Evolutionary conservation across 2,113 vertebrate genomes (phyloP).

Genomic region (Sardina pilchardus): DNA sequence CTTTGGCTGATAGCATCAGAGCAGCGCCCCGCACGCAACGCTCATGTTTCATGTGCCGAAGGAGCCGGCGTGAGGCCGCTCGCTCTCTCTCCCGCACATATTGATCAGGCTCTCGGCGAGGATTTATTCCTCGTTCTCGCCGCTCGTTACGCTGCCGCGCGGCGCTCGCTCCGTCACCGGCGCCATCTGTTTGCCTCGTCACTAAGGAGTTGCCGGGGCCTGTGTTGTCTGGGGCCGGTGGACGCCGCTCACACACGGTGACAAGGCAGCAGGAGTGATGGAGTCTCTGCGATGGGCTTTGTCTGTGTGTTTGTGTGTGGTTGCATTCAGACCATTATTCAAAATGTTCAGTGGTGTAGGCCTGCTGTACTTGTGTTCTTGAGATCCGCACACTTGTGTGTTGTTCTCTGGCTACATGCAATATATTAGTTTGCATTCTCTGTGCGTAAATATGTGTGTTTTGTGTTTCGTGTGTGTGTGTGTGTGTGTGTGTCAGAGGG

Average conservation of each 20-base stretch:
- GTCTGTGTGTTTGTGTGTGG: constrained; percentile 5
- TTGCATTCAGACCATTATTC: neutral
- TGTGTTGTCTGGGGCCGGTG: neutral
- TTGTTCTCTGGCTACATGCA: neutral
- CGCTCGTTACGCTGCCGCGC: neutral
- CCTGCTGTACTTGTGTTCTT: too few species aligned
- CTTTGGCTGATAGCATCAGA: neutral
- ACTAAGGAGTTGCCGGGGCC: neutral
- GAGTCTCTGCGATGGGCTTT: neutral
- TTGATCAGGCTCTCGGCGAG: neutral
- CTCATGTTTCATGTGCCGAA: neutral
- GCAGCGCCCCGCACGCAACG: neutral
- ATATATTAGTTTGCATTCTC: neutral
- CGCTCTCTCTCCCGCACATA: neutral
- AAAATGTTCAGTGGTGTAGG: too few species aligned
- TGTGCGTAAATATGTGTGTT: neutral
- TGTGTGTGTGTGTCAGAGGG: constrained; percentile 36
- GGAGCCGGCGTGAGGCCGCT: neutral
- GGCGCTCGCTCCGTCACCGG: neutral
- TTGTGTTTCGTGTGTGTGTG: constrained; percentile 38
- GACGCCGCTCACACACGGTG: too few species aligned
- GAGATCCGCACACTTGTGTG: neutral
- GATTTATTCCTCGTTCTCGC: neutral
- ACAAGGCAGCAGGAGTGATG: neutral
- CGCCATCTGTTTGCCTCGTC: neutral